Base-by-base conservation (phyloP, 2,797 vertebrate genomes). In the Holocentrus rufus region DNA sequence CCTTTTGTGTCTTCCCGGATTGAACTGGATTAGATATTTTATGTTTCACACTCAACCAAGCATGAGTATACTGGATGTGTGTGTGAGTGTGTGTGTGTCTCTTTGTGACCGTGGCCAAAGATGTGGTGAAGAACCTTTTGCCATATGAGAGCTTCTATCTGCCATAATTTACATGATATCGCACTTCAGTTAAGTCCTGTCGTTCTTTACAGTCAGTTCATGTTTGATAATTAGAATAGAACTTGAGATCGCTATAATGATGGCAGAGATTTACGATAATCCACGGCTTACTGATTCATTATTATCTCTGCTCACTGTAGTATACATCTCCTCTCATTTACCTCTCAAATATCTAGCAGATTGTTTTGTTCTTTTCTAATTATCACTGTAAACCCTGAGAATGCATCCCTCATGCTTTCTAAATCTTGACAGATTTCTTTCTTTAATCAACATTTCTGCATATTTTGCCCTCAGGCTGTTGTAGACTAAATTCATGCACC, bases 221-320 rank as follows among this genome's bases (percentile, higher is more conserved):
- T 44, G 46, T 31, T 44, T 31, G 14, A 20, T 50, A 2, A 7
- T 31, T 34, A 50, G 10, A 15, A 5, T 31, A 18, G 23, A 36
- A 7, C 17, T 20, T 39, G 34, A 42, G n/a, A 13, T 61, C 14
- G 34, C 8, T 42, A 15, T 23, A 34, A 44, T 10, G 13, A 31
- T 61, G 36, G 17, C 58, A 42, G 34, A 22, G 77, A 86, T 86
- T 81, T 77, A 85, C 80, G 74, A 84, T 86, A 85, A 83, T 85
- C 53, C 65, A 27, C 54, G 72, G 44, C 76, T 84, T 84, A 80
- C 36, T 73, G 55, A 46, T 64, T 69, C 46, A 67, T 84, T 76
- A 59, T 74, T 60, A 82, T 79, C 70, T 79, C 69, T 42, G 30
- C 81, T 74, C 76, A 85, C 30, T 31, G 30, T 75, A 86, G 85